Conservation (phyloP, 2,888 invertebrate species). For the Allolobophora icterica region DNA sequence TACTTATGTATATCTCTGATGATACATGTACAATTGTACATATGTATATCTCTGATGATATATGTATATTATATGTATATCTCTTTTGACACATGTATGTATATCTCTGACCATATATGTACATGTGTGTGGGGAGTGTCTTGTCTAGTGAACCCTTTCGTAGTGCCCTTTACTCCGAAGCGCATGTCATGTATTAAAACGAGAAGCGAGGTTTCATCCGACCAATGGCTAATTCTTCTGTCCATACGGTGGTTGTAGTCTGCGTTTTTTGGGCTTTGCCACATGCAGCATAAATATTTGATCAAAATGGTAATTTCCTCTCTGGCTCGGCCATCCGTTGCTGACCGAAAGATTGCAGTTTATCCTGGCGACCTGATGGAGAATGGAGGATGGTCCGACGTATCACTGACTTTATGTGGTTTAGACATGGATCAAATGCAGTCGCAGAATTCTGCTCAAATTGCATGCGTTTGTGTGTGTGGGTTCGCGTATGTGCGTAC, state of each 20-base stretch:
- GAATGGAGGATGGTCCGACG: not conserved
- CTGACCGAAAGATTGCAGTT: not conserved
- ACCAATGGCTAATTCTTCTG: constrained; percentile 7
- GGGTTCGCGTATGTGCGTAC: too few species aligned
- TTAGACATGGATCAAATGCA: not conserved
- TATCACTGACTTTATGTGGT: not conserved
- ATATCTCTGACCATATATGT: not conserved
- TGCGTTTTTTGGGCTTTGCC: not conserved
- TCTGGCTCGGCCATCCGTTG: not conserved
- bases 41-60: not conserved
- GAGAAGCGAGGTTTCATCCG: not conserved
- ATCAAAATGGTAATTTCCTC: not conserved
- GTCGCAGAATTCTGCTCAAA: not conserved
- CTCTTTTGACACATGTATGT: not conserved
- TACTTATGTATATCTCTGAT: too few species aligned
- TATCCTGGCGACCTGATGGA: constrained; percentile 8
- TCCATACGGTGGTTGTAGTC: not conserved
- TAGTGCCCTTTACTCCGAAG: not conserved
- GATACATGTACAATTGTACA: too few species aligned
- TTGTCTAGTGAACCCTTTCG: not conserved
- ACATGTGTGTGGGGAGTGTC: not conserved
- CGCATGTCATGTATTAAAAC: not conserved
- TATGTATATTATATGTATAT: not conserved
- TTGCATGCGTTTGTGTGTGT: not conserved
- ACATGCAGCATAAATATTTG: not conserved